Percentiles rank a stretch among this genome's conserved stretches.
Evolutionary conservation across 2,113 vertebrate species (phyloP).

Genomic region (Hylia prasina): DNA sequence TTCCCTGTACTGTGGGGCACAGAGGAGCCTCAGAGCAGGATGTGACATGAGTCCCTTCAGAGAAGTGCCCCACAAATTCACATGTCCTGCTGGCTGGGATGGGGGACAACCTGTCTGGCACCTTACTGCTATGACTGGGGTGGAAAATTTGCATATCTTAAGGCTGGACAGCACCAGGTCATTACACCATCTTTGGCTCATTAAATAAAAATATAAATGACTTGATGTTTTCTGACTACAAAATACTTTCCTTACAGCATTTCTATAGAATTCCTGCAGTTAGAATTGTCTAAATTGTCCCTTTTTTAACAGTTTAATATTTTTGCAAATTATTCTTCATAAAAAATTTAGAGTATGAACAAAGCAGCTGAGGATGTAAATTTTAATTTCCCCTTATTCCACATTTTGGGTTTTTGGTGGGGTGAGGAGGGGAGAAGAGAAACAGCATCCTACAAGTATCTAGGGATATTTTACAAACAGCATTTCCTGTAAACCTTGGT

Average conservation of each 20-base stretch:
- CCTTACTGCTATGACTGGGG: rapidly evolving
- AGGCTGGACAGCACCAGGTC: not conserved
- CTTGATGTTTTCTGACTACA: not conserved
- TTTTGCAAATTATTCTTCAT: not conserved
- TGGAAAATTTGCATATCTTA: not conserved
- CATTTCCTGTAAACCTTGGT: not conserved
- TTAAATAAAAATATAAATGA: not conserved
- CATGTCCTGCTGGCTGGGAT: too few relatives aligned
- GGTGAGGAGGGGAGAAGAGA: not conserved
- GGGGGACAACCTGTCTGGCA: not conserved
- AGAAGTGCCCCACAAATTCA: not conserved
- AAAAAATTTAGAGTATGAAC: not conserved
- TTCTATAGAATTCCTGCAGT: not conserved
- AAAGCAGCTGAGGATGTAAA: not conserved
- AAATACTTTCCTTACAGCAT: not conserved
- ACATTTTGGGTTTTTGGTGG: rapidly evolving
- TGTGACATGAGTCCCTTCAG: rapidly evolving
- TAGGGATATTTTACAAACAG: not conserved
- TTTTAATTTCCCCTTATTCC: not conserved
- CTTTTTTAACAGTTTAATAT: not conserved
- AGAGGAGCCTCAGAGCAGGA: not conserved
- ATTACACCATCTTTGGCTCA: not conserved
- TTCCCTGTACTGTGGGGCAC: rapidly evolving
- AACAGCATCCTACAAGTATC: not conserved
- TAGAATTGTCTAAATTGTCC: not conserved